Conservation (phyloP, 2,113 vertebrate genomes). For the Bubo bubo region DNA sequence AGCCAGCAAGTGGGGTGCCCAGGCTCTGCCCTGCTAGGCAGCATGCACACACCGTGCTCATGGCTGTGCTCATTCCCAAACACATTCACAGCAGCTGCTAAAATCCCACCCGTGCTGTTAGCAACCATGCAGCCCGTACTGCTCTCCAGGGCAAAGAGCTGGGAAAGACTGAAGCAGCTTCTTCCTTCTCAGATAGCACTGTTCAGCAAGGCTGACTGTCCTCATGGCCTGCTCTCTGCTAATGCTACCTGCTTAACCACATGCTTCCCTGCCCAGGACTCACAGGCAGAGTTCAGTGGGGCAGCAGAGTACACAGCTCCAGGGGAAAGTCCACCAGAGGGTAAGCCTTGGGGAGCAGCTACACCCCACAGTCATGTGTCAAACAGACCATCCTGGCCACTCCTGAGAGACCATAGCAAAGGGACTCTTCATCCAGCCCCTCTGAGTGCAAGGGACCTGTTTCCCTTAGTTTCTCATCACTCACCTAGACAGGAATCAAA, state of each 20-base stretch:
- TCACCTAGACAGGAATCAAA: background rate
- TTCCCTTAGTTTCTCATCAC: background rate
- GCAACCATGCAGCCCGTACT: fast-evolving
- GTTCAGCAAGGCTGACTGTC: background rate
- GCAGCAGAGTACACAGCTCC: background rate
- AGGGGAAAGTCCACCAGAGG: background rate
- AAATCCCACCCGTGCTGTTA: background rate
- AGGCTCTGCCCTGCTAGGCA: background rate
- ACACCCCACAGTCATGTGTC: background rate
- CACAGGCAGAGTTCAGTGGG: background rate
- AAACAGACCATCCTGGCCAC: background rate
- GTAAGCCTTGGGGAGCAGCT: background rate
- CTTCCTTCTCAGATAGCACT: background rate
- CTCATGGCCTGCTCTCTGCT: fast-evolving
- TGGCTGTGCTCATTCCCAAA: background rate
- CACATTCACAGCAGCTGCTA: background rate
- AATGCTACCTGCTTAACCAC: background rate
- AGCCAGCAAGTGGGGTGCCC: background rate
- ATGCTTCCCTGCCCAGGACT: background rate
- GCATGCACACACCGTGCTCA: background rate
- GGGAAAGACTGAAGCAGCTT: background rate
- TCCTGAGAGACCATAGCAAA: background rate
- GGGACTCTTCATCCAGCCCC: background rate
- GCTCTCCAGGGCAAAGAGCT: background rate
- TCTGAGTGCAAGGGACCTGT: background rate